Evolutionary conservation across 2,797 vertebrate genomes (phyloP).

Genomic region (Myoxocephalus aenaeus): DNA sequence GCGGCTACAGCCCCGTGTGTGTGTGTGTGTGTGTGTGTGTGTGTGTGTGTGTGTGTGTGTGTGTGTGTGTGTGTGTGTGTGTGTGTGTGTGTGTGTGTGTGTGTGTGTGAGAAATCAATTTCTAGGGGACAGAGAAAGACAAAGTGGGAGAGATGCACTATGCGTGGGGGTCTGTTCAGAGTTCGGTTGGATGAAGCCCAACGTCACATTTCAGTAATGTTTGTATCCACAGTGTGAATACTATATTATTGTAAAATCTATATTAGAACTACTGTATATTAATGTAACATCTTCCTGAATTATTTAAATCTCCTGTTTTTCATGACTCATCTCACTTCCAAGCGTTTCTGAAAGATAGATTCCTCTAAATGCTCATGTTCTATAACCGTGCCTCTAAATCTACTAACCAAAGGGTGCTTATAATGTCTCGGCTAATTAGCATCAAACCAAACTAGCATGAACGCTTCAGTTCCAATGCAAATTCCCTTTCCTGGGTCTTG

Average conservation of each 20-base stretch:
- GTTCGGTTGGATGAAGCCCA: conserved; percentile 41
- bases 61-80: conserved; percentile 34
- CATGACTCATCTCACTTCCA: conserved; percentile 10
- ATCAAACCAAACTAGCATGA: conserved; percentile 74
- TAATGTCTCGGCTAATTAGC: conserved; percentile 74
- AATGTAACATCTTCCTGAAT: neutral
- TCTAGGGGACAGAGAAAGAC: conserved; percentile 21
- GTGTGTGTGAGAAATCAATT: conserved; percentile 40
- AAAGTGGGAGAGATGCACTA: conserved; percentile 31
- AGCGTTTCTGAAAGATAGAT: conserved; percentile 30
- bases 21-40: conserved; percentile 30
- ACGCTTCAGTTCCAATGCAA: conserved; percentile 72
- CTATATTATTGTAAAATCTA: conserved; percentile 11
- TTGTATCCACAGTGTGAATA: neutral
- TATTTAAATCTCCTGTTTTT: conserved; percentile 33
- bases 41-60: conserved; percentile 10
- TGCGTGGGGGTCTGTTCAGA: conserved; percentile 37
- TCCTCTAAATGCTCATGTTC: conserved; percentile 52
- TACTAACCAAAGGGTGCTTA: conserved; percentile 66
- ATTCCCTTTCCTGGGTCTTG: conserved; percentile 69
- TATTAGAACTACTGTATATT: too few relatives aligned
- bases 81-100: conserved; percentile 33
- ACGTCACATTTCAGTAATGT: conserved; percentile 25
- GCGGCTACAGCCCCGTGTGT: conserved; percentile 27
- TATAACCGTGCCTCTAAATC: conserved; percentile 48